Conservation (phyloP, 2,113 vertebrate species). For the Desmodus rotundus region DNA sequence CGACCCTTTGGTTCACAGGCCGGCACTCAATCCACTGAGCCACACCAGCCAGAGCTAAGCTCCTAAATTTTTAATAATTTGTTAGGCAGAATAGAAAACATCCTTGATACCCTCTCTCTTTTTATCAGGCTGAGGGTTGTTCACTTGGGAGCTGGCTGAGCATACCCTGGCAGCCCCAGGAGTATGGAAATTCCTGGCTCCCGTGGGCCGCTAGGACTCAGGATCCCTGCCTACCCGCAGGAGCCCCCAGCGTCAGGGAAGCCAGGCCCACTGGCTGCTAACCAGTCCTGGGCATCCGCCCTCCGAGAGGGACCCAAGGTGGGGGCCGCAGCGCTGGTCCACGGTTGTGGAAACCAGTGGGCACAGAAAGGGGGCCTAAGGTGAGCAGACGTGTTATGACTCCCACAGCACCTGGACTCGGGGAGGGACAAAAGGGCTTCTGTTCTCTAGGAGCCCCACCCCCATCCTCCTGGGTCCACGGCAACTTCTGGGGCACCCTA, state of each 20-base stretch:
- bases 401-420: neutral
- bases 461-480: neutral
- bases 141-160: neutral
- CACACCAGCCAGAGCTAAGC: too few species aligned
- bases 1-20: too few species aligned
- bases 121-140: neutral
- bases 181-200: neutral
- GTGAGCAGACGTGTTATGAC: too few species aligned
- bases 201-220: neutral
- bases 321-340: neutral
- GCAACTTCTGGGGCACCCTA: neutral
- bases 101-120: fast-evolving
- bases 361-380: neutral
- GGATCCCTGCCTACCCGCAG: neutral
- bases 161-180: neutral
- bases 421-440: neutral
- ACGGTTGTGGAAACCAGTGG: neutral
- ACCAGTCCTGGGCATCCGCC: neutral
- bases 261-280: neutral
- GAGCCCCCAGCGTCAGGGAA: neutral
- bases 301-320: neutral
- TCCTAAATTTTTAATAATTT: neutral
- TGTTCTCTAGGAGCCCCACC: neutral
- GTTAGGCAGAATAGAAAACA: neutral
- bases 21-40: too few species aligned